Conservation (phyloP, 2,888 invertebrate genomes). For the Matsumyia berberina region DNA sequence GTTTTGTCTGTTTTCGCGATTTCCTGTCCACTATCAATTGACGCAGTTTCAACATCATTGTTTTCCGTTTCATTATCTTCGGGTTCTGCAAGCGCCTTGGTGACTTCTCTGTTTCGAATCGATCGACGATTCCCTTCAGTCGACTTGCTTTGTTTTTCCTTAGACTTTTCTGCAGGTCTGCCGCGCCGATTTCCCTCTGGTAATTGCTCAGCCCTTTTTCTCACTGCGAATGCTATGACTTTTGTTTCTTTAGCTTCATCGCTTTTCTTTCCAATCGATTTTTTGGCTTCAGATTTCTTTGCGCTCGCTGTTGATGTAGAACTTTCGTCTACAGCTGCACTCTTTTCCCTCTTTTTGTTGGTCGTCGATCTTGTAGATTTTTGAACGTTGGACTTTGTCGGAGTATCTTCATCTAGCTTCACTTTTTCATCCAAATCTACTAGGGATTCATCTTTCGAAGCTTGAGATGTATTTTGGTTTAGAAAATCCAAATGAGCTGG, state of each 20-base stretch:
- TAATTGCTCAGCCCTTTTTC: conserved; percentile 85
- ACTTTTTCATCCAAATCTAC: conserved; percentile 45
- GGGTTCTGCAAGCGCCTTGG: conserved; percentile 31
- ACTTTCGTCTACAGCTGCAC: conserved; percentile 44
- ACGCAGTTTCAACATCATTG: conserved; percentile 77
- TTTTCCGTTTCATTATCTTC: conserved; percentile 74
- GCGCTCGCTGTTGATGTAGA: conserved; percentile 45
- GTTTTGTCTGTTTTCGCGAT: conserved; percentile 56
- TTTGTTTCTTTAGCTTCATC: conserved; percentile 62
- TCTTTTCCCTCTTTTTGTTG: conserved; percentile 53
- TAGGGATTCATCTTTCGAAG: conserved; percentile 67
- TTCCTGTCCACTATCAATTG: conserved; percentile 73
- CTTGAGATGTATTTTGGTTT: conserved; percentile 82
- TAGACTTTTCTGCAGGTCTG: conserved; percentile 83
- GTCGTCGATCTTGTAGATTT: conserved; percentile 57
- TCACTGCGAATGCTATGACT: conserved; percentile 85
- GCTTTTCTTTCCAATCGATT: conserved; percentile 35
- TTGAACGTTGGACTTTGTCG: conserved; percentile 40
- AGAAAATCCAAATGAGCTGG: conserved; percentile 91
- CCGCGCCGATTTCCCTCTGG: conserved; percentile 82
- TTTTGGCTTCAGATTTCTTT: conserved; percentile 59
- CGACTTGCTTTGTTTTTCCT: conserved; percentile 79
- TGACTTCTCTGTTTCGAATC: conserved; percentile 78
- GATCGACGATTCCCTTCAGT: conserved; percentile 82
- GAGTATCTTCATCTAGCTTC: conserved; percentile 49